Evolutionary conservation across 2,888 invertebrate species (phyloP).

Genomic region (Synergus laeviventris): DNA sequence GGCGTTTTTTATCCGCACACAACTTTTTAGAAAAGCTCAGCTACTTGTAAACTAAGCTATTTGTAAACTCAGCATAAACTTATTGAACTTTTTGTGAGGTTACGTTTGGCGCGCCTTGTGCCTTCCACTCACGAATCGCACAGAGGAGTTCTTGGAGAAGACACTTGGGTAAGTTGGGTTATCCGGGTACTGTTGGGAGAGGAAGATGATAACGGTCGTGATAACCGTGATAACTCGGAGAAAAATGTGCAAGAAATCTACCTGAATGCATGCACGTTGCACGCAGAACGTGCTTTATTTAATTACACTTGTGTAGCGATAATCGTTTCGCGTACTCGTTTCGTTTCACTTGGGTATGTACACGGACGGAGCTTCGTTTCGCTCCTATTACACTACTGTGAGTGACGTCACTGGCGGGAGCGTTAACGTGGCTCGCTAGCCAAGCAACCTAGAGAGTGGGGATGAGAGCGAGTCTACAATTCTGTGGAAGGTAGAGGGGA

Average conservation of each 20-base stretch:
- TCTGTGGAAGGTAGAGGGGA: constrained; percentile 47
- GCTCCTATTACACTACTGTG: constrained; percentile 77
- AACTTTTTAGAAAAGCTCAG: neutral
- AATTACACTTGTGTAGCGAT: constrained; percentile 27
- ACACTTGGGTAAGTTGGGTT: constrained; percentile 23
- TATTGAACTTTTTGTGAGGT: constrained; percentile 8
- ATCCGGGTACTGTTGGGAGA: constrained; percentile 31
- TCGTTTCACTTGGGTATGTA: constrained; percentile 65
- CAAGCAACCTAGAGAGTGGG: constrained; percentile 63
- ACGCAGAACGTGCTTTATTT: constrained; percentile 22
- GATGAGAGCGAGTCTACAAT: constrained; percentile 69
- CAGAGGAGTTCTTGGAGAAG: constrained; percentile 34
- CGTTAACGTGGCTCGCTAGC: constrained; percentile 72
- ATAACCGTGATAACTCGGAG: constrained; percentile 36
- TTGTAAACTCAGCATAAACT: neutral
- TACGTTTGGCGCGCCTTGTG: constrained; percentile 23
- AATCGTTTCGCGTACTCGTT: constrained; percentile 44
- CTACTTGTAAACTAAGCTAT: neutral
- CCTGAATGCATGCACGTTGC: constrained; percentile 46
- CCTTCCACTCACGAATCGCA: constrained; percentile 23
- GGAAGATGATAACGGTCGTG: constrained; percentile 1
- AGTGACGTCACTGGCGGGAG: constrained; percentile 78
- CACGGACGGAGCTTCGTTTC: constrained; percentile 70
- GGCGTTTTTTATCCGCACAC: constrained; percentile 1
- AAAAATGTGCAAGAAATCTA: constrained; percentile 43